Percentiles rank a stretch among this genome's conserved stretches.
Evolutionary conservation across 2,797 vertebrate species (phyloP).

Genomic region (Agapornis canus): DNA sequence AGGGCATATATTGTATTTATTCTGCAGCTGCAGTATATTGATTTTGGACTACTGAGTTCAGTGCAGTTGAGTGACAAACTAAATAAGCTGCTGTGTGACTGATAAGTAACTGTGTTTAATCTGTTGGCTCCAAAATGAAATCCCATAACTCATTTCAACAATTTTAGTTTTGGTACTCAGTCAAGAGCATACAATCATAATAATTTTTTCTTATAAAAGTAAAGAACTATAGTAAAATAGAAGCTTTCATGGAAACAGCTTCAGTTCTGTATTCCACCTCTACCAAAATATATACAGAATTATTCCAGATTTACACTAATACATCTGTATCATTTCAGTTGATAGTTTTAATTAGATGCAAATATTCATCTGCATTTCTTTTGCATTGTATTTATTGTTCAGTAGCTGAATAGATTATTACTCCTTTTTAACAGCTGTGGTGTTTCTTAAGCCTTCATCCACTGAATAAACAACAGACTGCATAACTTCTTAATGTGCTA

Average conservation of each 20-base stretch:
- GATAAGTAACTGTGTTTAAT: neutral
- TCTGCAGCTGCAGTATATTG: constrained; percentile 39
- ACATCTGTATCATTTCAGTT: neutral
- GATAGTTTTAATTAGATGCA: neutral
- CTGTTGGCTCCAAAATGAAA: constrained; percentile 24
- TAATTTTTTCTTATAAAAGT: neutral
- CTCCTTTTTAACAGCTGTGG: neutral
- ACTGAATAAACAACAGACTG: neutral
- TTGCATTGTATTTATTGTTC: neutral
- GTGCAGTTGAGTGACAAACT: constrained; percentile 8
- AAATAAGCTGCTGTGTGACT: neutral
- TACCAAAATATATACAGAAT: neutral
- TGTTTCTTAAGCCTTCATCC: neutral
- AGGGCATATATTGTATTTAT: constrained; percentile 33
- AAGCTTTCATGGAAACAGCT: neutral
- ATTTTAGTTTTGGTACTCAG: neutral
- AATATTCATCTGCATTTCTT: neutral
- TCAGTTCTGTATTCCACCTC: neutral
- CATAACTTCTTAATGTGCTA: neutral
- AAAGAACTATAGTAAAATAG: neutral
- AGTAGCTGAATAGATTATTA: neutral
- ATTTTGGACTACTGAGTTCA: constrained; percentile 33
- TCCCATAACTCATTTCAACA: neutral
- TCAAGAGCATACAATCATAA: neutral
- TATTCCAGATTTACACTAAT: neutral